Evolutionary conservation across 2,888 invertebrate species (phyloP).

Genomic region (Trissonchulus sp.): DNA sequence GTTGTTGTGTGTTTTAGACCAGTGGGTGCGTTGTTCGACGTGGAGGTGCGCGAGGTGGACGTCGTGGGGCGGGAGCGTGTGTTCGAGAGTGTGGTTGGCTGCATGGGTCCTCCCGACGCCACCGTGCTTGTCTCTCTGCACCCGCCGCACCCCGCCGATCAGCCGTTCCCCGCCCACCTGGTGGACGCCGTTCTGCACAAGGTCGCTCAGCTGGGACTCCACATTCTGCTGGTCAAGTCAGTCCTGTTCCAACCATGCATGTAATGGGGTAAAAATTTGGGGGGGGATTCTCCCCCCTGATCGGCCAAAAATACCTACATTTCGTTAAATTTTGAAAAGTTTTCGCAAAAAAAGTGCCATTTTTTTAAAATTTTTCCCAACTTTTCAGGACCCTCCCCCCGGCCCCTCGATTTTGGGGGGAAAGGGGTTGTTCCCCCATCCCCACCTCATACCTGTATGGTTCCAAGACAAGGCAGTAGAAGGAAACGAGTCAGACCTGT

Average conservation of each 20-base stretch:
- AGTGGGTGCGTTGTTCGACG: slow-evolving; percentile 80
- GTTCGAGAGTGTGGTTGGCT: slow-evolving; percentile 58
- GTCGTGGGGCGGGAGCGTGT: slow-evolving; percentile 68
- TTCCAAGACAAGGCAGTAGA: no score
- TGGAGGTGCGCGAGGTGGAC: slow-evolving; percentile 75
- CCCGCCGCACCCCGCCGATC: slow-evolving; percentile 35
- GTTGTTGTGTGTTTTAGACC: slow-evolving; percentile 67
- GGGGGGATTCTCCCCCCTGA: no score
- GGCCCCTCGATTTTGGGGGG: no score
- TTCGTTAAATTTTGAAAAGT: no score
- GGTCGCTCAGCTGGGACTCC: slow-evolving; percentile 42
- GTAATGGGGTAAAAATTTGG: no score
- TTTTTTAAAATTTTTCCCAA: no score
- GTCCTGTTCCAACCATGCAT: no score
- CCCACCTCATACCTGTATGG: no score
- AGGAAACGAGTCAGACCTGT: no score
- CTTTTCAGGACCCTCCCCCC: no score
- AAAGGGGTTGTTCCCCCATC: no score
- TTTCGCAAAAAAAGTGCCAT: no score
- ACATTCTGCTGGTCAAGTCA: slow-evolving; percentile 45
- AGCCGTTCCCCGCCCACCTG: slow-evolving; percentile 40
- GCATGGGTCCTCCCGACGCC: slow-evolving; percentile 85
- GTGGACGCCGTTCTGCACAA: slow-evolving; percentile 43
- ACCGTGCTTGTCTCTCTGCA: slow-evolving; percentile 71
- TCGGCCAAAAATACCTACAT: neutral